phyloP scores from a whole-genome alignment of 2,888 invertebrate species.

The Hypselothyrea guttata region DNA sequence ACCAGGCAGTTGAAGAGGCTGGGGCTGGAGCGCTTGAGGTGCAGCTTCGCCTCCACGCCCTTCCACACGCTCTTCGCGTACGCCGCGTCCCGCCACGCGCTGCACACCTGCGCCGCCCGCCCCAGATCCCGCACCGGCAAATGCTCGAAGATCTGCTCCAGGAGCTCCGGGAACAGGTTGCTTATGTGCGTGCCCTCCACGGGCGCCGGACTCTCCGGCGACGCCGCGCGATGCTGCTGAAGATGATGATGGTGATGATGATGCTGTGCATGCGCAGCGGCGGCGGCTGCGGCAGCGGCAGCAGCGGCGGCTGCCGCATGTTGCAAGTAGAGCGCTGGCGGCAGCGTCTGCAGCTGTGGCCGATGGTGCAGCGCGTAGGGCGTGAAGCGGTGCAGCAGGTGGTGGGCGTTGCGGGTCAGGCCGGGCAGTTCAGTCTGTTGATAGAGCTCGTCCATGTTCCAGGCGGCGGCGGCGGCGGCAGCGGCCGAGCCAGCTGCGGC shows the following conservation, averaged over 20 bases:
- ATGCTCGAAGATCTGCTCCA: slow-evolving; percentile 95
- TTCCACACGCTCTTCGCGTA: slow-evolving; percentile 97
- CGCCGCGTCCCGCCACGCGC: slow-evolving; percentile 94
- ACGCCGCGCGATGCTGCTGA: slow-evolving; percentile 76
- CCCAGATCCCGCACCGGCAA: slow-evolving; percentile 94
- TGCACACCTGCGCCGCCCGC: slow-evolving; percentile 94
- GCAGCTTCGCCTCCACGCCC: slow-evolving; percentile 95
- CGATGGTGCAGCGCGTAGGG: slow-evolving; percentile 88
- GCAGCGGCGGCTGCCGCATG: slow-evolving; percentile 75
- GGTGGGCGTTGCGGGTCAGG: slow-evolving; percentile 80
- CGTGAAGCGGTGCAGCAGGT: slow-evolving; percentile 83
- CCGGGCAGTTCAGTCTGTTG: slow-evolving; percentile 82
- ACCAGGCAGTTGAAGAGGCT: slow-evolving; percentile 93
- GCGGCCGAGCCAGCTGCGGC: slow-evolving; percentile 29
- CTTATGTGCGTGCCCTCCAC: slow-evolving; percentile 89
- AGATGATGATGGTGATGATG: slow-evolving; percentile 81
- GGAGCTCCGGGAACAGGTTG: slow-evolving; percentile 94
- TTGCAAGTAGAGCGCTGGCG: slow-evolving; percentile 78
- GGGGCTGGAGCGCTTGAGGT: slow-evolving; percentile 91
- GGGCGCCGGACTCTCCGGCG: slow-evolving; percentile 83
- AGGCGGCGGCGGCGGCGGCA: slow-evolving; percentile 49
- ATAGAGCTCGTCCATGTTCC: slow-evolving; percentile 79
- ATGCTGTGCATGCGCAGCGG: slow-evolving; percentile 72
- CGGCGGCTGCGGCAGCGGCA: slow-evolving; percentile 76
- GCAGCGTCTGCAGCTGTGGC: slow-evolving; percentile 82